Base-by-base conservation (phyloP, 1,140 invertebrate genomes). In the Pseudomyrmex dendroicus region DNA sequence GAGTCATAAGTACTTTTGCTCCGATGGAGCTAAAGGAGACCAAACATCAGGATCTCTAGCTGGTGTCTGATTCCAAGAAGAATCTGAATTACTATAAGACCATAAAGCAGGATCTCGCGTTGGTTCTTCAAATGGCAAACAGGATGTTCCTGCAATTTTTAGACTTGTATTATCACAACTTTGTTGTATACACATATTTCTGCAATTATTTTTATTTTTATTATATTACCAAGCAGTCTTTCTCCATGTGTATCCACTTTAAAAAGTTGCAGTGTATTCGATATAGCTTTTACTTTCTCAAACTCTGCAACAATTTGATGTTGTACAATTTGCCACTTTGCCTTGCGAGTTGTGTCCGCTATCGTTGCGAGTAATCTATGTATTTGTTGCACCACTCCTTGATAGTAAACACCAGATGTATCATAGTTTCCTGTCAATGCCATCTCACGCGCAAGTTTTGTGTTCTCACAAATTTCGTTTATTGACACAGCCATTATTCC, bases 351-450 rank as follows among this genome's bases (percentile, higher is more conserved):
- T 64, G 96, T 96, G 93, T 96, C 98, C 15, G 95, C 96, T 63
- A 98, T 98, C 56, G 96, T 97, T 17, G 96, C 95, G 61, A 99
- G 95, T 44, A 99, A 95, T 88, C 96, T 96, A 90, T 98, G 97
- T 88, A 99, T 97, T 94, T 98, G 97, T 92, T 98, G 97, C 50
- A 98, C 95, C 4, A 98, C 97, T 66, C 98, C 98, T 94, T 99
- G 97, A 93, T 99, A 99, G 94, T 99, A 99, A 64, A 99, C 98
- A 89, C 96, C 95, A 12, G 98, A 97, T 77, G 97, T 98, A 91
- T 99, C 98, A 93, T 99, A 99, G 93, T 99, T 99, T 8, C 98
- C 98, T 91, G 98, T 97, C 84, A 99, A 95, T 74, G 98, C 98
- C 96, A 98, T 98, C 95, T 99, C 98, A 89, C 99, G 95, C 52